Evolutionary conservation across 2,888 invertebrate species (phyloP), one percentile per base, ranked within the genome.

Genomic region (Shargacucullia verbasci): DNA sequence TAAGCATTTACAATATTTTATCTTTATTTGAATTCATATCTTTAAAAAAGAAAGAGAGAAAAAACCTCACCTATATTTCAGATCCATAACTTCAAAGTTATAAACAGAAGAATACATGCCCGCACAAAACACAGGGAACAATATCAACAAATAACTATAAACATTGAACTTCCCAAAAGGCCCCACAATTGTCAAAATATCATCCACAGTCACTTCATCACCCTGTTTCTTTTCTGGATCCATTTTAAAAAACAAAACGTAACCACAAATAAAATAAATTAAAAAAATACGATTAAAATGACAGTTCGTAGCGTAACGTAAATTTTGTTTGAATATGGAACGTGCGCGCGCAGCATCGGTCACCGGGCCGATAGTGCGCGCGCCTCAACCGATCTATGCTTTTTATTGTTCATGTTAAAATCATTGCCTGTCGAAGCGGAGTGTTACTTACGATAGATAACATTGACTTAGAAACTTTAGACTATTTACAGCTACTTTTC

Each of bases 51-150:
- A 9, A 4, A 29, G 9, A 27, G 34, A 34, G 49, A 45, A 43
- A 39, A 58, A 52, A 14, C 31, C 82, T 81, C 53, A 92, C 93
- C 92, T 90, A 73, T 94, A 94, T 62, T 87, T 84, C 1, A 93
- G 76, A 81, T 94, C 93, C 89, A 93, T 88, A 0, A 88, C 87
- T 82, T 94, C 94, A 67, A 94, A 94, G 67, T 93, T 93, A 59
- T 91, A 94, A 46, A 94, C 92, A 0, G 93, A 93, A 0, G 93
- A 84, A 41, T 94, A 93, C 86, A 92, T 91, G 50, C 94, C 94
- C 49, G 91, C 85, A 45, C 91, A 74, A 69, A 88, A 86, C 46
- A 94, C 91, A 33, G 94, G 93, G 31, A 93, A 86, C 65, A 94
- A 78, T 40, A 94, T 90, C 31, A 93, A 77, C 9, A 86, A 40